A percentile compares a stretch with the other conserved stretches of the same genome.
phyloP scores from a whole-genome alignment of 1,140 invertebrate genomes.

The Tetramorium simillimum region DNA sequence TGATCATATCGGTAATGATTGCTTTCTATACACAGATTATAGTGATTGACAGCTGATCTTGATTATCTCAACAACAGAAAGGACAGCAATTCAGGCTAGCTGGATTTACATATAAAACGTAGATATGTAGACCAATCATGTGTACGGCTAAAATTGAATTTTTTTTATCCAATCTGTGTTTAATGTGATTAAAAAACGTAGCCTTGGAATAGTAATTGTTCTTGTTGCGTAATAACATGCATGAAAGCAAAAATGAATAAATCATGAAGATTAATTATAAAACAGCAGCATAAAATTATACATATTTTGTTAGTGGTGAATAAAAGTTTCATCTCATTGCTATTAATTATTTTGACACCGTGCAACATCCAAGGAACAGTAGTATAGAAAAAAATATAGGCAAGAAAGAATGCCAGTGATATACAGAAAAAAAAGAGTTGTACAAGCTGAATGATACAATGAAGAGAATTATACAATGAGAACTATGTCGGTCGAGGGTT shows the following conservation, averaged over 20 bases:
- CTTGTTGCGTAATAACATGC: not conserved
- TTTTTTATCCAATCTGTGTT: not conserved
- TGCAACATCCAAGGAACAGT: not conserved
- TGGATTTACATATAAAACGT: not conserved
- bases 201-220: slow-evolving; percentile 1
- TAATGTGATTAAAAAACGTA: not conserved
- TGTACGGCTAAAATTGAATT: not conserved
- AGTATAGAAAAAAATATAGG: not conserved
- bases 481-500: slow-evolving; percentile 35
- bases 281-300: not conserved
- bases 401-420: not conserved
- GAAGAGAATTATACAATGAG: not conserved
- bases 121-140: not conserved
- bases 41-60: slow-evolving; percentile 43
- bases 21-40: slow-evolving; percentile 25
- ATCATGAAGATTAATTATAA: not conserved
- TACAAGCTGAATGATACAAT: not conserved
- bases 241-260: not conserved
- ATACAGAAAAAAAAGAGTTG: slow-evolving; percentile 1
- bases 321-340: not conserved
- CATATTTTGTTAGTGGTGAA: not conserved
- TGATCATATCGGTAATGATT: slow-evolving; percentile 19
- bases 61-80: slow-evolving; percentile 29
- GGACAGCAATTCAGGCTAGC: not conserved
- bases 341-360: not conserved